Conservation (phyloP, 1,140 invertebrate species). For the Doryteuthis pealeii region DNA sequence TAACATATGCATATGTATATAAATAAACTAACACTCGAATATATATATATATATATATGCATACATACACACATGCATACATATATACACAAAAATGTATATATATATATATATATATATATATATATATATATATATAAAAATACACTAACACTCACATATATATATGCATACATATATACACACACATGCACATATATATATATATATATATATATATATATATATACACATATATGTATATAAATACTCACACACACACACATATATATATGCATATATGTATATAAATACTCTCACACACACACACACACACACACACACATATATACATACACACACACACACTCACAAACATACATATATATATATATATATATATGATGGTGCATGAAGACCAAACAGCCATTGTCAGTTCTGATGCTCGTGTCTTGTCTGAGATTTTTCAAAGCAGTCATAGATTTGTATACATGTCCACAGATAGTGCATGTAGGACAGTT, state of each 20-base stretch:
- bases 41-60: neutral
- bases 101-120: neutral
- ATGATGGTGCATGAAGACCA: neutral
- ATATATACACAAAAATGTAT: neutral
- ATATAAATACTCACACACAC: neutral
- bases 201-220: neutral
- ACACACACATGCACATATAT: neutral
- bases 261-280: neutral
- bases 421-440: no score
- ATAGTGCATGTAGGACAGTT: no score
- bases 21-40: neutral
- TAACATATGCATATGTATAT: neutral
- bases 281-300: neutral
- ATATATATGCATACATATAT: neutral
- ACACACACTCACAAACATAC: neutral
- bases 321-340: neutral
- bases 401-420: no score
- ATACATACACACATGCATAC: neutral
- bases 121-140: neutral
- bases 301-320: neutral
- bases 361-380: constrained; percentile 4
- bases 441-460: no score
- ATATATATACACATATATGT: neutral
- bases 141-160: no score
- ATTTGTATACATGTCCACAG: no score